Percentiles rank a stretch among this genome's conserved stretches.
Conservation (phyloP, 2,797 vertebrate species). For the Naso thynnoides region DNA sequence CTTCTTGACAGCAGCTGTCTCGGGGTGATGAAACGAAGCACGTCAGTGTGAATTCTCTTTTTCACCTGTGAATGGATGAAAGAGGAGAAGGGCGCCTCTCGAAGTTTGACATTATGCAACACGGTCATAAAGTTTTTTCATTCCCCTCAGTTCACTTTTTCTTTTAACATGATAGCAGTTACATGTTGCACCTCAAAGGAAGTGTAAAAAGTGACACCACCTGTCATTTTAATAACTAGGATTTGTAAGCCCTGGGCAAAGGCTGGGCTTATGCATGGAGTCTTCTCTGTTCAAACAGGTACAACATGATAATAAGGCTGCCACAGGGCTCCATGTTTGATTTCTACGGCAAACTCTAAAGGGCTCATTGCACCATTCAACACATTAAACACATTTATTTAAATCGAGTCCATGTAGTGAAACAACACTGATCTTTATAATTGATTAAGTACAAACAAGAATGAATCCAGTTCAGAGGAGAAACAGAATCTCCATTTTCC, state of each 20-base stretch:
- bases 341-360: background rate
- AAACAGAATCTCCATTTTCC: background rate
- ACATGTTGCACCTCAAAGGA: slow-evolving; percentile 65
- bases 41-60: slow-evolving; percentile 46
- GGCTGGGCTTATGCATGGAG: slow-evolving; percentile 11
- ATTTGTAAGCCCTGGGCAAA: slow-evolving; percentile 50
- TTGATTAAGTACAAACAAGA: background rate
- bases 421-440: background rate
- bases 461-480: background rate
- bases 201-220: slow-evolving; percentile 69
- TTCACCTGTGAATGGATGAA: slow-evolving; percentile 44
- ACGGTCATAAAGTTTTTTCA: slow-evolving; percentile 55
- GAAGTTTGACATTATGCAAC: slow-evolving; percentile 62
- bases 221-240: slow-evolving; percentile 75
- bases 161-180: slow-evolving; percentile 60
- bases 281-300: slow-evolving; percentile 42
- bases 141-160: slow-evolving; percentile 42
- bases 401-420: background rate
- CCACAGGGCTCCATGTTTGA: slow-evolving; percentile 11
- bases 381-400: background rate
- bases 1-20: slow-evolving; percentile 32
- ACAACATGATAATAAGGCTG: background rate
- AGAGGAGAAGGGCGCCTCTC: slow-evolving; percentile 26
- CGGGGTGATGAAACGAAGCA: slow-evolving; percentile 34
- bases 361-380: background rate